Conservation (phyloP, 2,797 vertebrate genomes). For the Aselliscus stoliczkanus region DNA sequence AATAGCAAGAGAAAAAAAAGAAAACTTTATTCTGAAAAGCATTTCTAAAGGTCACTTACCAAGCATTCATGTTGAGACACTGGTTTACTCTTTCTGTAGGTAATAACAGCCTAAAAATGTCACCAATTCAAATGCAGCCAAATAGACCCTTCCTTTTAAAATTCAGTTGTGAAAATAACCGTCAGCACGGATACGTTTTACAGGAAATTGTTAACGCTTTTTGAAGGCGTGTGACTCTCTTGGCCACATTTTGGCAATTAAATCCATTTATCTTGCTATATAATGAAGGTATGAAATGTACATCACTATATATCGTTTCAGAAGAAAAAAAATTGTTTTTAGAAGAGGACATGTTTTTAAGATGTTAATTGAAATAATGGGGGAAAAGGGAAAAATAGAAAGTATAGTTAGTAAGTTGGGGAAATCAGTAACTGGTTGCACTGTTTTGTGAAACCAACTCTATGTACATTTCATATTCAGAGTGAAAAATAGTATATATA, state of each 20-base stretch:
- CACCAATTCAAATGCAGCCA: conserved; percentile 43
- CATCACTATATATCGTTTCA: not conserved
- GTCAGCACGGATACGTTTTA: not conserved
- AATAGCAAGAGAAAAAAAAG: not conserved
- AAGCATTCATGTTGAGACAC: conserved; percentile 35
- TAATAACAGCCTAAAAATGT: conserved; percentile 65
- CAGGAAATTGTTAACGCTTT: not conserved
- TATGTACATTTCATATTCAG: not conserved
- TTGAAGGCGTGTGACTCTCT: not conserved
- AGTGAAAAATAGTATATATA: not conserved
- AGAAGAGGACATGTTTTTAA: not conserved
- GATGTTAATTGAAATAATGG: not conserved
- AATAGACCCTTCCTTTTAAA: conserved; percentile 19
- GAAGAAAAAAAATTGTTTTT: not conserved
- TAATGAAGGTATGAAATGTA: not conserved
- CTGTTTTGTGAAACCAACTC: not conserved
- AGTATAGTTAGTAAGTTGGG: not conserved
- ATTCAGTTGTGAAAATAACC: conserved; percentile 52
- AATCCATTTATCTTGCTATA: not conserved
- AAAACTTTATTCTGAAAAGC: not conserved
- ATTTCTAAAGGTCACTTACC: conserved; percentile 44
- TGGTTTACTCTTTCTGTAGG: not conserved
- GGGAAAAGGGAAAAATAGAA: not conserved
- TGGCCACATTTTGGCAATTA: not conserved
- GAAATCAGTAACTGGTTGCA: not conserved